These are phyloP conservation scores for Anarhynchus alexandrinus DNA, from an alignment of 2,113 vertebrate genomes.

Conservation along the genomic window DNA sequence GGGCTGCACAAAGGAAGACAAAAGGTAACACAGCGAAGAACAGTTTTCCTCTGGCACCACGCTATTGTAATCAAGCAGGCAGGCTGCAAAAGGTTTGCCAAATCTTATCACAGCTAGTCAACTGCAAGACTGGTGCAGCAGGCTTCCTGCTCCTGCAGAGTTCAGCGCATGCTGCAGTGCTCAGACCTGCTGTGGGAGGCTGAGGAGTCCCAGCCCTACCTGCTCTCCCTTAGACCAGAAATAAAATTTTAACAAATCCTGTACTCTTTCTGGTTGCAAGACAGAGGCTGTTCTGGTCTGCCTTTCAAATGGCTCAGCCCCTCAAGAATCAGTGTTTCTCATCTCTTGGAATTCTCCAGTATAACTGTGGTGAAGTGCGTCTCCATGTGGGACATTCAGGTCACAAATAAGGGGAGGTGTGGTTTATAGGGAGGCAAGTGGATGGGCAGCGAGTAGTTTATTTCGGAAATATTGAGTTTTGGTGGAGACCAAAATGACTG, in stretches of 20 bases:
- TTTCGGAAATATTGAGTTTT: neutral
- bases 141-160: neutral
- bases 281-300: neutral
- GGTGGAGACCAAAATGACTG: neutral
- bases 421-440: neutral
- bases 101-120: neutral
- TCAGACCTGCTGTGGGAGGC: neutral
- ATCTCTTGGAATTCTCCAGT: neutral
- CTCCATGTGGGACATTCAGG: neutral
- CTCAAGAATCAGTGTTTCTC: neutral
- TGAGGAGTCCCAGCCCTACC: neutral
- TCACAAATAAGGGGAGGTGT: neutral
- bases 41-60: neutral
- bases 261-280: neutral
- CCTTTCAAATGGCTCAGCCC: neutral
- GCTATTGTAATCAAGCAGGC: too few species aligned
- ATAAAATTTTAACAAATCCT: neutral
- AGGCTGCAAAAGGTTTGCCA: neutral
- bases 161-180: neutral
- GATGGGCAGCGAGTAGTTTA: neutral
- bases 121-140: neutral
- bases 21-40: neutral
- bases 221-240: neutral
- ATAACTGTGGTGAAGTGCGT: neutral
- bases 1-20: neutral